These are phyloP conservation scores for Brachionus manjavacas DNA, from an alignment of 1,140 invertebrate genomes.

Conservation along the genomic window DNA sequence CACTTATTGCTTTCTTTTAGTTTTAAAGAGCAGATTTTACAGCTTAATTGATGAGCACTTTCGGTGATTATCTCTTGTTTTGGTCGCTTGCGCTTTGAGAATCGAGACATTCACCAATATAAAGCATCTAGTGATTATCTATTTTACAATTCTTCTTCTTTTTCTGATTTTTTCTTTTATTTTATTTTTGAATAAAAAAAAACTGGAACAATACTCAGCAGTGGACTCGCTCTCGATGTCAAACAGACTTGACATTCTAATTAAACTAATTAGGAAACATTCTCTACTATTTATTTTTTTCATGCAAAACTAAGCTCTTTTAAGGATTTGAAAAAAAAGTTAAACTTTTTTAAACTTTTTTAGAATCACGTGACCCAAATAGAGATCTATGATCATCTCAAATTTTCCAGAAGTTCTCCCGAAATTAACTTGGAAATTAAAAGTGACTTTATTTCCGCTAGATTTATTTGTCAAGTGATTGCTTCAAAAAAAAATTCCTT, in stretches of 20 bases:
- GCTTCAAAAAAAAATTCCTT: no score
- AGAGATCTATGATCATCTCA: no score
- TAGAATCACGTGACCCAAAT: no score
- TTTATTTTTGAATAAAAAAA: neutral
- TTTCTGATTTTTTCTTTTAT: neutral
- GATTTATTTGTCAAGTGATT: no score
- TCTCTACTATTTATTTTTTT: neutral
- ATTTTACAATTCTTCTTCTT: neutral
- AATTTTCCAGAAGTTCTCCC: no score
- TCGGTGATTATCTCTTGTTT: neutral
- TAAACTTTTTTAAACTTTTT: no score
- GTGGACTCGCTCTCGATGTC: neutral
- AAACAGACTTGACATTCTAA: neutral
- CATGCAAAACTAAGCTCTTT: no score
- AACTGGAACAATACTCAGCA: neutral
- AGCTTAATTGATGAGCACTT: neutral
- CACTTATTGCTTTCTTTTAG: neutral
- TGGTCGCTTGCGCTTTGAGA: neutral
- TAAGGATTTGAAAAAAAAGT: no score
- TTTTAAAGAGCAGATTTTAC: slow-evolving; percentile 30
- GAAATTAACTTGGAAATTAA: no score
- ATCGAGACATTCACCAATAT: neutral
- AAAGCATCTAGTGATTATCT: neutral
- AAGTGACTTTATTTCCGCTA: no score
- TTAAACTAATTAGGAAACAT: neutral